phyloP scores from a whole-genome alignment of 2,113 vertebrate species.

The Actenoides hombroni region DNA sequence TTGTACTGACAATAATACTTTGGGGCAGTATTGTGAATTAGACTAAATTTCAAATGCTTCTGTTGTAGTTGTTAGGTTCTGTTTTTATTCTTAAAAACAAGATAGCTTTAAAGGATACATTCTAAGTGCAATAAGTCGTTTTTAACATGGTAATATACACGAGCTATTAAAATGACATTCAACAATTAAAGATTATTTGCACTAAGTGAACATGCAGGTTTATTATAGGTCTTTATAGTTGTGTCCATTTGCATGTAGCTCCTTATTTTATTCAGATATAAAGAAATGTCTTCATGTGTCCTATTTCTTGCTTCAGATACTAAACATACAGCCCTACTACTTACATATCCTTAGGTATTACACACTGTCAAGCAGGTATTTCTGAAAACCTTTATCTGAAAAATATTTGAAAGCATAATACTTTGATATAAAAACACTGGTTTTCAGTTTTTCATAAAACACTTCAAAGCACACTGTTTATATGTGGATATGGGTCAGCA shows the following conservation, averaged over 20 bases:
- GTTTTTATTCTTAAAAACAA: neutral
- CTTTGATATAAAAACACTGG: neutral
- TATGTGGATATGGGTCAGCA: neutral
- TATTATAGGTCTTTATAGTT: neutral
- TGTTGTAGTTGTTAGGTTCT: neutral
- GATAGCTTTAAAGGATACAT: conserved; percentile 55
- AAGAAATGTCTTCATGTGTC: neutral
- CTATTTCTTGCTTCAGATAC: neutral
- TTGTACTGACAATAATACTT: neutral
- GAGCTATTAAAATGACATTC: neutral
- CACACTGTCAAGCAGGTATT: neutral
- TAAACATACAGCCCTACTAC: neutral
- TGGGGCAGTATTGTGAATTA: neutral
- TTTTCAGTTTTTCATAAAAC: neutral
- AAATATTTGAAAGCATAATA: neutral
- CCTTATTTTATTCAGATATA: neutral
- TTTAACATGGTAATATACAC: neutral
- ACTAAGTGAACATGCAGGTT: conserved; percentile 44
- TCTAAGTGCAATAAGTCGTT: conserved; percentile 39
- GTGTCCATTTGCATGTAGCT: neutral
- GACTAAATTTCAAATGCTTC: neutral
- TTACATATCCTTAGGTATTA: neutral
- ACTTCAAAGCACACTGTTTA: neutral
- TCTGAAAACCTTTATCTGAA: neutral
- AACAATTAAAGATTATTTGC: conserved; percentile 27